Conservation (phyloP, 2,888 invertebrate genomes). For the Siphonodentalium dalli region DNA sequence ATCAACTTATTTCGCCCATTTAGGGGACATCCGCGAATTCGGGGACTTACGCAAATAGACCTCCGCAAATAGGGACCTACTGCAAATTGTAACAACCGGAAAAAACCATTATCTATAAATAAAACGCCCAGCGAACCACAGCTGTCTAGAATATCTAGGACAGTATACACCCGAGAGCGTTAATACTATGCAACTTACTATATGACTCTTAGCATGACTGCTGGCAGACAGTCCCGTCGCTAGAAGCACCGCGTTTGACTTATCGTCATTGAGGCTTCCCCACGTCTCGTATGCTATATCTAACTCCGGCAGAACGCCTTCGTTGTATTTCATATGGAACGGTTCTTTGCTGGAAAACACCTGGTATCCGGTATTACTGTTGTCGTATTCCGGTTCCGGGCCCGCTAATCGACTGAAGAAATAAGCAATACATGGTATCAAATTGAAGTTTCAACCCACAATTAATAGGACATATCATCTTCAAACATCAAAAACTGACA, state of each 20-base stretch:
- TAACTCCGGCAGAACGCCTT: conserved; percentile 55
- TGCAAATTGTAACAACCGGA: too few species aligned
- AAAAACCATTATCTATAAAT: too few species aligned
- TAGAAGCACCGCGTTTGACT: conserved; percentile 59
- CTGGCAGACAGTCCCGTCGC: conserved; percentile 62
- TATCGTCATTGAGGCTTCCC: conserved; percentile 58
- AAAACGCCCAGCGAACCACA: too few species aligned
- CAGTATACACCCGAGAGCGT: too few species aligned
- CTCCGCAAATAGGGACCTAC: too few species aligned
- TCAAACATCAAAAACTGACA: background rate
- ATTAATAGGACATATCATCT: background rate
- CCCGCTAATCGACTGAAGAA: conserved; percentile 44
- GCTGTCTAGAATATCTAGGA: too few species aligned
- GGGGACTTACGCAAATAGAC: too few species aligned
- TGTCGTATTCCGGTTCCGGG: conserved; percentile 61
- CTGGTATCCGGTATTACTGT: conserved; percentile 53
- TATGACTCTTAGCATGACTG: conserved; percentile 62
- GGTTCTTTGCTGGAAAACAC: conserved; percentile 40
- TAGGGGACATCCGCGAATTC: too few species aligned
- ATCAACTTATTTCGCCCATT: too few species aligned
- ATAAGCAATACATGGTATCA: background rate
- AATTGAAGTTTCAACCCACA: background rate
- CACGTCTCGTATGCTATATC: conserved; percentile 63
- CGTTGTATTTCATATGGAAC: conserved; percentile 53
- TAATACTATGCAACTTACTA: too few species aligned